Conservation (phyloP, 1,140 invertebrate species). For the Cepaea nemoralis region DNA sequence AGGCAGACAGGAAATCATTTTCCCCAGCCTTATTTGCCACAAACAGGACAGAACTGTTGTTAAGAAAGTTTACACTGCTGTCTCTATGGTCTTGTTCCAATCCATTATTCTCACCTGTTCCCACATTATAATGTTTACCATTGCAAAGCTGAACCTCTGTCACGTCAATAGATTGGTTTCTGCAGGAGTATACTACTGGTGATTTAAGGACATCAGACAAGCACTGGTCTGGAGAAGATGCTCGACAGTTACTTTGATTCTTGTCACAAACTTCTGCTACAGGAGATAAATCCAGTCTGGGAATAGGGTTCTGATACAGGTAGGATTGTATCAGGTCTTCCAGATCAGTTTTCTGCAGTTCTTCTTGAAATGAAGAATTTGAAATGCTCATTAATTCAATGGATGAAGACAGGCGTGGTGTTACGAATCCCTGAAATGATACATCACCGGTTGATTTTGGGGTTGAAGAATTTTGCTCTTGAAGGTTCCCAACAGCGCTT, state of each 20-base stretch:
- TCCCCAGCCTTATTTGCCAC: background rate
- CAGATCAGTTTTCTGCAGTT: background rate
- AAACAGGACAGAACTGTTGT: background rate
- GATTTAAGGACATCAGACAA: background rate
- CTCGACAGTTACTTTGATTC: background rate
- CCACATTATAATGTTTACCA: background rate
- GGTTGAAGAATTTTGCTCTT: background rate
- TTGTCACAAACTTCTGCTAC: background rate
- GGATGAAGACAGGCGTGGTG: background rate
- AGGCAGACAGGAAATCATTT: background rate
- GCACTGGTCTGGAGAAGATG: background rate
- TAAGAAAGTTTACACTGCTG: background rate
- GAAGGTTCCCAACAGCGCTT: background rate
- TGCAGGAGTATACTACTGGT: background rate
- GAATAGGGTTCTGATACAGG: background rate
- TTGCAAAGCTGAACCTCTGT: background rate
- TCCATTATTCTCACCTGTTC: background rate
- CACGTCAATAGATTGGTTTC: background rate
- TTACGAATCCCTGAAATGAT: background rate
- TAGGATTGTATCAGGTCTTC: constrained; percentile 8
- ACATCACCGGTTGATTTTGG: background rate
- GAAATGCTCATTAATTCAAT: background rate
- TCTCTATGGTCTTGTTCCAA: background rate
- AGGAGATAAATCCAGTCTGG: background rate
- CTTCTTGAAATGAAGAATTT: background rate